Evolutionary conservation across 2,888 invertebrate genomes (phyloP).

Genomic region (Parapristionchus giblindavisi): DNA sequence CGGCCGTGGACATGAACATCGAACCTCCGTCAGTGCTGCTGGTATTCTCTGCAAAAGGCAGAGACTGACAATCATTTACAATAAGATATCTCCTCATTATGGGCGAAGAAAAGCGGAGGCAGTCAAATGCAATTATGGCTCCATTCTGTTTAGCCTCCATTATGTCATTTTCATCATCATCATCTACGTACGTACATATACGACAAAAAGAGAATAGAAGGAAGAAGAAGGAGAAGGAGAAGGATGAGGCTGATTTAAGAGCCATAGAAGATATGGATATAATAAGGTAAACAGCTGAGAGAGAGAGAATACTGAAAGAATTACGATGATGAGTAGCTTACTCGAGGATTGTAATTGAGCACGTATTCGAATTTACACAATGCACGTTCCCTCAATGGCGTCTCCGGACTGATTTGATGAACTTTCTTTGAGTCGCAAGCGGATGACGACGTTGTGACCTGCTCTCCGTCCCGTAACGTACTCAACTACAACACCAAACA

Average conservation of each 20-base stretch:
- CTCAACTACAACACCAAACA: conserved; percentile 57
- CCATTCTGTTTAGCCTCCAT: too few species aligned
- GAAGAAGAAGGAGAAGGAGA: conserved; percentile 1
- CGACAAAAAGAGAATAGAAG: conserved; percentile 7
- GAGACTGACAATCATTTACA: not conserved
- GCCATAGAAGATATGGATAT: not conserved
- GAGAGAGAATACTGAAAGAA: not conserved
- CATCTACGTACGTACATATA: not conserved
- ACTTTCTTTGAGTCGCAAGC: conserved; percentile 64
- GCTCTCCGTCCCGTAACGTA: conserved; percentile 61
- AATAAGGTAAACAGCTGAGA: not conserved
- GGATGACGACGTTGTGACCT: conserved; percentile 65
- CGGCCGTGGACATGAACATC: conserved; percentile 66
- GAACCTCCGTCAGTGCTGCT: conserved; percentile 67
- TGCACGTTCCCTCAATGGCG: conserved; percentile 66
- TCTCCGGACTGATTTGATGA: conserved; percentile 62
- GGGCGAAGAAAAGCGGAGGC: not conserved
- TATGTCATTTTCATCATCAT: conserved; percentile 31
- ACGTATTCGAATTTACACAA: conserved; percentile 69
- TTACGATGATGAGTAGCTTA: conserved; percentile 37
- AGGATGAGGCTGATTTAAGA: not conserved
- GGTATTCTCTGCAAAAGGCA: conserved; percentile 62
- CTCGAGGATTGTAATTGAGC: conserved; percentile 67
- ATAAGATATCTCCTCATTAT: not conserved
- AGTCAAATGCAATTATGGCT: conserved; percentile 18